Evolutionary conservation across 2,797 vertebrate genomes (phyloP).

Genomic region (Pangasius sanitwongsei): DNA sequence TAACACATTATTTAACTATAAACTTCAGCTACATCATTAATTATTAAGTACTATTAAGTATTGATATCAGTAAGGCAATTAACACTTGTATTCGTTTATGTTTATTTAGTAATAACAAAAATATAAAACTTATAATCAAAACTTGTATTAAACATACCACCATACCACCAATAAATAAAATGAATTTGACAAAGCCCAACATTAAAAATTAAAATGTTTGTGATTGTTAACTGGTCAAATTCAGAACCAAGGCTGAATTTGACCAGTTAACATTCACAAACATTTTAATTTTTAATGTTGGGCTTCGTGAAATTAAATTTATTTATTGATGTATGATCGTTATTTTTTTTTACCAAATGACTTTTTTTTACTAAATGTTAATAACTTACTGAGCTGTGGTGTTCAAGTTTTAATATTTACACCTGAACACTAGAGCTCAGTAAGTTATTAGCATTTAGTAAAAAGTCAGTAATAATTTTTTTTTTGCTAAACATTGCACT

Average conservation of each 20-base stretch:
- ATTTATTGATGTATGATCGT: no score
- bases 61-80: no score
- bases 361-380: no score
- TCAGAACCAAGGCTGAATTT: not conserved
- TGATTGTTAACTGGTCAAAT: not conserved
- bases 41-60: no score
- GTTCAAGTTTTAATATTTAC: not conserved
- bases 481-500: not conserved
- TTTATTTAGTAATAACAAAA: not conserved
- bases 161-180: not conserved
- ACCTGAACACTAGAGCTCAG: not conserved
- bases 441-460: not conserved
- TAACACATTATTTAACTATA: no score
- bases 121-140: not conserved
- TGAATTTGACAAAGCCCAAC: not conserved
- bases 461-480: not conserved
- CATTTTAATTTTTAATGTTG: no score
- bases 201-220: not conserved
- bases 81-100: no score
- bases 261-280: no score
- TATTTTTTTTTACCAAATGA: no score
- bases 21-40: no score
- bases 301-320: no score
- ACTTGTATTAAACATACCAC: not conserved
- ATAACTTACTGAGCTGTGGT: no score